Conservation (phyloP, 2,113 vertebrate genomes). For the Ictidomys tridecemlineatus region DNA sequence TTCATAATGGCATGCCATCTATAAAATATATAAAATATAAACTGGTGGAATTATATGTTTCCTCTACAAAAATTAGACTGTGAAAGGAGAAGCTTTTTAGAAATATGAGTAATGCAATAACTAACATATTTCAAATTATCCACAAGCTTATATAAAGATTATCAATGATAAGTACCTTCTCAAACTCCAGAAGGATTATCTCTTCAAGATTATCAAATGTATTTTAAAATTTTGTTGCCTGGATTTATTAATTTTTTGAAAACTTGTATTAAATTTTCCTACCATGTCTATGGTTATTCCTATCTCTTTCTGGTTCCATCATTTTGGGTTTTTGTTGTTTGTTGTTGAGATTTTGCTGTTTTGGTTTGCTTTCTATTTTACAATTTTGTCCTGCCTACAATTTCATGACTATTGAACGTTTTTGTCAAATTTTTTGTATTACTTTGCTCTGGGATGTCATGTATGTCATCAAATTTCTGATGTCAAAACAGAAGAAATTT, state of each 20-base stretch:
- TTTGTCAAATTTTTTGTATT: not conserved
- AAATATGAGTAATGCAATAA: not conserved
- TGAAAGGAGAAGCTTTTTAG: slow-evolving; percentile 15
- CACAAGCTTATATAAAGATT: not conserved
- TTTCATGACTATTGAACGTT: not conserved
- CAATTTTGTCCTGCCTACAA: not conserved
- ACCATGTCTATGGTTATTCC: not conserved
- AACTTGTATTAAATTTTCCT: slow-evolving; percentile 11
- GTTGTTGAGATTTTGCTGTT: not conserved
- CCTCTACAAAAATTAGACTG: slow-evolving; percentile 14
- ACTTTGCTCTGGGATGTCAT: not conserved
- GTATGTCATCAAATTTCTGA: no score
- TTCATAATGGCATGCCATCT: not conserved
- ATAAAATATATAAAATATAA: not conserved
- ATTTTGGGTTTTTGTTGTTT: not conserved
- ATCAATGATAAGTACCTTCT: not conserved
- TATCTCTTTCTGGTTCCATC: not conserved
- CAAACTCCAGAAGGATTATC: not conserved
- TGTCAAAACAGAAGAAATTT: not conserved
- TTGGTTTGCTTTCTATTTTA: not conserved
- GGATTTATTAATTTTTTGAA: not conserved
- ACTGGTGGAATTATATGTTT: slow-evolving; percentile 8
- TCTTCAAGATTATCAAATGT: not conserved
- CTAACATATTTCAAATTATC: not conserved
- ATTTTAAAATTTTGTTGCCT: slow-evolving; percentile 22